Percentiles rank a stretch among this genome's conserved stretches.
These are phyloP conservation scores for Actenoides hombroni DNA, from an alignment of 2,113 vertebrate species.

Conservation along the genomic window DNA sequence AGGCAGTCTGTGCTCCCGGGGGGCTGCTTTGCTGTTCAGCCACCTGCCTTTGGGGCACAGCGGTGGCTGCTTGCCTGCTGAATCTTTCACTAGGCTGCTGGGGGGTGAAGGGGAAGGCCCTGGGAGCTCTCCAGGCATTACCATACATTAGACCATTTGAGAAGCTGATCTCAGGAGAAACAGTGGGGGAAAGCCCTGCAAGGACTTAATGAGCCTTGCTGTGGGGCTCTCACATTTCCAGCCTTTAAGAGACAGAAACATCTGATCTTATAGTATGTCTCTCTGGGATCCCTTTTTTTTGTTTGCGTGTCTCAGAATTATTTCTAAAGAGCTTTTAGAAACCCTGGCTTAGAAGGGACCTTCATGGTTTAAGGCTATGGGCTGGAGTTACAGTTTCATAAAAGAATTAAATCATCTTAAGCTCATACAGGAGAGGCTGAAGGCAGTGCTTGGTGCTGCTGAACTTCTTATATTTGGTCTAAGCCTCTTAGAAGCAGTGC, in stretches of 20 bases:
- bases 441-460: neutral
- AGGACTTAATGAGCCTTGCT: neutral
- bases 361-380: neutral
- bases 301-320: neutral
- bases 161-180: neutral
- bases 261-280: neutral
- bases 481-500: neutral
- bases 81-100: neutral
- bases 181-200: neutral
- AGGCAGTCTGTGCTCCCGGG: neutral
- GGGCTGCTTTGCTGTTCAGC: neutral
- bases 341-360: neutral
- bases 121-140: neutral
- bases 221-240: neutral
- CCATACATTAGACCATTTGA: neutral
- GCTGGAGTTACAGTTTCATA: neutral
- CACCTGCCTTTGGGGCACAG: neutral
- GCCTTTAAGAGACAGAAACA: neutral
- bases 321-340: neutral
- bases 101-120: neutral
- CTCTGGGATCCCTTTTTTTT: neutral
- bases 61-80: neutral
- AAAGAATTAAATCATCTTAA: neutral
- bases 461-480: neutral
- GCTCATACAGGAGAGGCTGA: neutral